Evolutionary conservation across 1,140 invertebrate species (phyloP).

Genomic region (Tetragnatha versicolor): DNA sequence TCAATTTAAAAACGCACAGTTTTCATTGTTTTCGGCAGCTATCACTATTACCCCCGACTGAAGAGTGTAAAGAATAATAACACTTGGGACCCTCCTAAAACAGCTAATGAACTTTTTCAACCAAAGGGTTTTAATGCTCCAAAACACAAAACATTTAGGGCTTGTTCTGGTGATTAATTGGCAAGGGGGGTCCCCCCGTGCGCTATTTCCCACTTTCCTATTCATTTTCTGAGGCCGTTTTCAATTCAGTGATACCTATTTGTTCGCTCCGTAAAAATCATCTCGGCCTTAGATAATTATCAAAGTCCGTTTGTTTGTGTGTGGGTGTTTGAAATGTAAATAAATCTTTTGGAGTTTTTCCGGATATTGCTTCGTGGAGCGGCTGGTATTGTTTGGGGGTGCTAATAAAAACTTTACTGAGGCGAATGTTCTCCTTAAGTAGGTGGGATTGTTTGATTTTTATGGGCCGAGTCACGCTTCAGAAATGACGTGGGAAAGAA

Average conservation of each 20-base stretch:
- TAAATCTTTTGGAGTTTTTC: neutral
- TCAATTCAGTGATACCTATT: conserved; percentile 9
- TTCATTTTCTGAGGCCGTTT: neutral
- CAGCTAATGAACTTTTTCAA: conserved; percentile 43
- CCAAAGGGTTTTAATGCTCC: conserved; percentile 13
- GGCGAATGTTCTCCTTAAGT: too few species aligned
- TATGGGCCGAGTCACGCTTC: too few species aligned
- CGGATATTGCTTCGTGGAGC: too few species aligned
- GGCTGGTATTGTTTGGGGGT: too few species aligned
- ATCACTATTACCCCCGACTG: conserved; percentile 6
- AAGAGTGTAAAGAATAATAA: conserved; percentile 13
- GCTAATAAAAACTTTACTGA: too few species aligned
- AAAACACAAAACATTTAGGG: conserved; percentile 30
- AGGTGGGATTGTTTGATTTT: too few species aligned
- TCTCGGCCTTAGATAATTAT: neutral
- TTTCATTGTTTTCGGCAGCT: conserved; percentile 38
- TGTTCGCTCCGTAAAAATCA: neutral
- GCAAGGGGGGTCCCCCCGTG: neutral
- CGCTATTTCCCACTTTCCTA: neutral
- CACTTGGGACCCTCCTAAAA: conserved; percentile 8
- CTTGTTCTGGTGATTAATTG: conserved; percentile 29
- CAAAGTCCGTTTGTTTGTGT: neutral
- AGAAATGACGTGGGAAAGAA: too few species aligned
- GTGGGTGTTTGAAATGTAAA: neutral
- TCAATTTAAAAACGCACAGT: conserved; percentile 46